Conservation (phyloP, 2,888 invertebrate genomes). For the Spatulosminthurus flaviceps region DNA sequence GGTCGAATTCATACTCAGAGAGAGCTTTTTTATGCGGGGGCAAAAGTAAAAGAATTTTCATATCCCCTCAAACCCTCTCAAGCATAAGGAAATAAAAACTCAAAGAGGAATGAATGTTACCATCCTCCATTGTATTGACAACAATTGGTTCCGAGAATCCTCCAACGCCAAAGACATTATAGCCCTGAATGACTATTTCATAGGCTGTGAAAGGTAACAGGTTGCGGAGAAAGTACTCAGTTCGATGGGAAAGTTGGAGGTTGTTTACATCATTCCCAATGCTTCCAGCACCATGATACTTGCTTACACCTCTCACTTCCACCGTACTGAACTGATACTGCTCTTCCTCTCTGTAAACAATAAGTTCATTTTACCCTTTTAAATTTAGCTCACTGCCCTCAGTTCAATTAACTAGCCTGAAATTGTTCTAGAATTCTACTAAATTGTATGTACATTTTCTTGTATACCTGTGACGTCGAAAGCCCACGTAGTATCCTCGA, state of each 20-base stretch:
- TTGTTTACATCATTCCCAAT: slow-evolving; percentile 3
- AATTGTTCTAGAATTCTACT: too few species aligned
- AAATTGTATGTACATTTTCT: not conserved
- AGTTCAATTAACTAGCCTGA: too few species aligned
- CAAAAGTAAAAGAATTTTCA: too few species aligned
- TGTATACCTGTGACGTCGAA: slow-evolving; percentile 62
- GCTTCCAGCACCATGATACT: not conserved
- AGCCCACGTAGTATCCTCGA: slow-evolving; percentile 65
- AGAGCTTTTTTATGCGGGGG: too few species aligned
- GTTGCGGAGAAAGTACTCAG: slow-evolving; percentile 62
- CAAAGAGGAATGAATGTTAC: not conserved
- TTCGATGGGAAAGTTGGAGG: slow-evolving; percentile 50
- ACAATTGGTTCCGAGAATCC: slow-evolving; percentile 63
- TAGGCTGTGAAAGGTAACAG: slow-evolving; percentile 65
- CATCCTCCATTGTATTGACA: slow-evolving; percentile 64
- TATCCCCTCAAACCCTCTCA: too few species aligned
- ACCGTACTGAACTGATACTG: slow-evolving; percentile 62
- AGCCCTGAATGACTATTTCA: slow-evolving; percentile 65
- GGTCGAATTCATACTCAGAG: too few species aligned
- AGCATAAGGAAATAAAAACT: not conserved
- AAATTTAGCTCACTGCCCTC: not conserved
- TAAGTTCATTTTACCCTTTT: not conserved
- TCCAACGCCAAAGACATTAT: slow-evolving; percentile 65
- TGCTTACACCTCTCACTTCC: slow-evolving; percentile 48
- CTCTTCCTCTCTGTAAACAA: slow-evolving; percentile 57